Conservation (phyloP, 2,113 vertebrate species). For the Gavia stellata region DNA sequence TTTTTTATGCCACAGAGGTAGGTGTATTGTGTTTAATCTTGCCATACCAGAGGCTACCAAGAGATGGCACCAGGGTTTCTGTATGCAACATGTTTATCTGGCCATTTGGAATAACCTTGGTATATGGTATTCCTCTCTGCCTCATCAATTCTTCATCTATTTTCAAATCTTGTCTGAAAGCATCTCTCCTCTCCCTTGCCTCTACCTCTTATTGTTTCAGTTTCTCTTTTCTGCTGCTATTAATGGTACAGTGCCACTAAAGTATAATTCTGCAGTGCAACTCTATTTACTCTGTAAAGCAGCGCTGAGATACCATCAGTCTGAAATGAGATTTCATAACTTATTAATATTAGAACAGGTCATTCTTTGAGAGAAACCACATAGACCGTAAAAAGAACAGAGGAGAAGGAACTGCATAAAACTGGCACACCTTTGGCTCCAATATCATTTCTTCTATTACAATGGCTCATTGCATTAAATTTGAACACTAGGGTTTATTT, state of each 20-base stretch:
- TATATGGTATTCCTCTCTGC: neutral
- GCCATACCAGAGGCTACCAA: conserved; percentile 31
- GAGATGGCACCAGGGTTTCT: conserved; percentile 50
- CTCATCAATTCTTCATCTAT: conserved; percentile 30
- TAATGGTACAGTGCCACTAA: neutral
- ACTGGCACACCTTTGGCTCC: conserved; percentile 12
- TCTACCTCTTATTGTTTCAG: conserved; percentile 37
- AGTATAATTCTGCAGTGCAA: conserved; percentile 14
- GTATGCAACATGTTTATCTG: neutral
- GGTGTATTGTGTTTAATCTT: neutral
- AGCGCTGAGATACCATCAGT: conserved; percentile 3
- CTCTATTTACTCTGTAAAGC: conserved; percentile 53
- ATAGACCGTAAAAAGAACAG: neutral
- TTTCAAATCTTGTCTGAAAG: conserved; percentile 43
- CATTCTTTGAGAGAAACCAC: conserved; percentile 53
- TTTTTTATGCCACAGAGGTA: neutral
- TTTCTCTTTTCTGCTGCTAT: conserved; percentile 24
- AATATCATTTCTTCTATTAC: conserved; percentile 21
- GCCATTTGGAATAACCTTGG: neutral
- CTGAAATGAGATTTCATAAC: conserved; percentile 51
- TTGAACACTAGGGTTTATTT: conserved; percentile 30
- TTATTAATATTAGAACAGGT: conserved; percentile 36
- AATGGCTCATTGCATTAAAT: neutral
- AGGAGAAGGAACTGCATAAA: neutral
- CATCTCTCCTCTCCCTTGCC: neutral